These are phyloP conservation scores for Microtus pennsylvanicus DNA, from an alignment of 2,113 vertebrate species.

Conservation along the genomic window DNA sequence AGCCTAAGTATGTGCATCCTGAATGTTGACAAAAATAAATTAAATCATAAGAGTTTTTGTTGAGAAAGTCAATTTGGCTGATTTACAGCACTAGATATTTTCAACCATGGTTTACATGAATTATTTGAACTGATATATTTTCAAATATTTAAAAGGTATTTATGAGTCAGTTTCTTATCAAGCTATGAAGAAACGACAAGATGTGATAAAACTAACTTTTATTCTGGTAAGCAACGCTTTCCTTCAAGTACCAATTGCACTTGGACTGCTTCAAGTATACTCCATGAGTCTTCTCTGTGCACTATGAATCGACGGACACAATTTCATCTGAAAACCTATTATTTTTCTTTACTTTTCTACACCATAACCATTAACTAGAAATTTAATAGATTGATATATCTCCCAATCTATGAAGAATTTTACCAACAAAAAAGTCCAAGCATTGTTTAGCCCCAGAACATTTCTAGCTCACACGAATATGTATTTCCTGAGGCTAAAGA, in stretches of 20 bases:
- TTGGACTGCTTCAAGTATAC: not conserved
- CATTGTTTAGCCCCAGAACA: not conserved
- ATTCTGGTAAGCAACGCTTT: not conserved
- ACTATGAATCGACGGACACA: not conserved
- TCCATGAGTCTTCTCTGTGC: not conserved
- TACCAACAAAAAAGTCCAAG: not conserved
- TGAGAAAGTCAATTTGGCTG: not conserved
- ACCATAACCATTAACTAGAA: not conserved
- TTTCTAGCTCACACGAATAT: not conserved
- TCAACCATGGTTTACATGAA: not conserved
- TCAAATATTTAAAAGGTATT: not conserved
- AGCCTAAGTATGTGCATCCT: not conserved
- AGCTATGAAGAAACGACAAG: not conserved
- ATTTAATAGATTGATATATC: not conserved
- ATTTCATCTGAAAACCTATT: not conserved
- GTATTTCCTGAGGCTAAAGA: too few species aligned
- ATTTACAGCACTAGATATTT: not conserved
- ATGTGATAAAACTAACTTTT: rapidly evolving
- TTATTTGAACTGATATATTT: not conserved
- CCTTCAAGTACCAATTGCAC: not conserved
- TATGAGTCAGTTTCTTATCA: not conserved
- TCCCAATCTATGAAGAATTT: not conserved
- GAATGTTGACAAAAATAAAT: conserved; percentile 34
- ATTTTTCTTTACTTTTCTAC: not conserved
- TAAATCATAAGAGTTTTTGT: not conserved